phyloP scores from a whole-genome alignment of 2,888 invertebrate species.

The Phoenoteleia sp. region DNA sequence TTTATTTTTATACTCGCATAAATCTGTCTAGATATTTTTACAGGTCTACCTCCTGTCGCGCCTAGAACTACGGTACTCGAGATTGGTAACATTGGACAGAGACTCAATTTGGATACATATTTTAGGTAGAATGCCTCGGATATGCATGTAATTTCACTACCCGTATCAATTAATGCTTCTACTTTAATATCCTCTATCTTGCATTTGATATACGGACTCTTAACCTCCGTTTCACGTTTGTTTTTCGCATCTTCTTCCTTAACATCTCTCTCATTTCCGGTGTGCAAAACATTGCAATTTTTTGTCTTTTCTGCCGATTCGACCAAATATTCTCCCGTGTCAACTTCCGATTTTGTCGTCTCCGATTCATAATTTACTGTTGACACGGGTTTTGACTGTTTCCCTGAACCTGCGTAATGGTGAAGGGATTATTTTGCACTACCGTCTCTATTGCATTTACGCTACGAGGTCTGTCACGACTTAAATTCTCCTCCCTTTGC shows the following conservation, averaged over 20 bases:
- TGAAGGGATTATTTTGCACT: too few species aligned
- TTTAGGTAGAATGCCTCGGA: constrained; percentile 11
- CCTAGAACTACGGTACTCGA: background rate
- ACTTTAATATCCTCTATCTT: background rate
- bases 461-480: too few species aligned
- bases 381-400: too few species aligned
- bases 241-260: too few species aligned
- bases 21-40: constrained; percentile 9
- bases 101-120: background rate
- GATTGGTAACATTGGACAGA: constrained; percentile 6
- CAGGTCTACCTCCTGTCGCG: constrained; percentile 10
- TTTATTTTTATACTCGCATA: background rate
- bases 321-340: too few species aligned
- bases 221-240: too few species aligned
- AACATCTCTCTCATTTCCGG: background rate
- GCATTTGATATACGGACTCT: background rate
- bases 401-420: too few species aligned
- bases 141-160: constrained; percentile 31
- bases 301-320: too few species aligned
- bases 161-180: constrained; percentile 24
- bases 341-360: too few species aligned
- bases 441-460: too few species aligned
- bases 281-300: background rate
- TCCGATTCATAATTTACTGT: too few species aligned
- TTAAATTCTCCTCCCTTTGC: too few species aligned